phyloP scores from a whole-genome alignment of 2,888 invertebrate genomes.

The Dasysyrphus tricinctus region DNA sequence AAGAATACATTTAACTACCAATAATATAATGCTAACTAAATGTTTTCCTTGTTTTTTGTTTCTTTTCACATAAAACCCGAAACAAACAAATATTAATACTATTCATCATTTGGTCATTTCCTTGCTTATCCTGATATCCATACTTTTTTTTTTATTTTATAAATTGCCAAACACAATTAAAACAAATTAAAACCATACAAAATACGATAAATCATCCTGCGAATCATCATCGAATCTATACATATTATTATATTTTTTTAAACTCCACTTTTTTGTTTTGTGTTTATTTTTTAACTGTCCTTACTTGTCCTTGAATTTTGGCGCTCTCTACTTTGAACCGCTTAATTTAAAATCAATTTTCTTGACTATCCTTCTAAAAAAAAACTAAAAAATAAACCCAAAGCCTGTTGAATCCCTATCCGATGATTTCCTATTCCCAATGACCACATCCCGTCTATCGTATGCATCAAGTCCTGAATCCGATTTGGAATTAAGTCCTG shows the following conservation, averaged over 20 bases:
- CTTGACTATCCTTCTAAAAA: slow-evolving; percentile 55
- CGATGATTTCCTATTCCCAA: slow-evolving; percentile 99
- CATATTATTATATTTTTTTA: slow-evolving; percentile 58
- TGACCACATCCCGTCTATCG: slow-evolving; percentile 96
- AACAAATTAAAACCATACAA: slow-evolving; percentile 20
- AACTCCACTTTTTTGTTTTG: slow-evolving; percentile 51
- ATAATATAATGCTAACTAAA: slow-evolving; percentile 81
- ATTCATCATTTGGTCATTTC: slow-evolving; percentile 83
- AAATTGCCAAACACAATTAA: slow-evolving; percentile 70
- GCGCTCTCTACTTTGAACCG: slow-evolving; percentile 58
- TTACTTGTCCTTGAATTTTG: slow-evolving; percentile 45
- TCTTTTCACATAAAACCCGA: slow-evolving; percentile 79
- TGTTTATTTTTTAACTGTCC: slow-evolving; percentile 48
- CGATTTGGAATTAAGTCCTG: slow-evolving; percentile 94
- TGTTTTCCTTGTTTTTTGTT: slow-evolving; percentile 82
- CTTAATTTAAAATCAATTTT: slow-evolving; percentile 52
- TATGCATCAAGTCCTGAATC: slow-evolving; percentile 98
- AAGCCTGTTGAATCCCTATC: slow-evolving; percentile 98
- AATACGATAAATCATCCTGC: slow-evolving; percentile 64
- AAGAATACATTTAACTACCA: slow-evolving; percentile 43
- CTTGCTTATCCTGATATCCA: slow-evolving; percentile 81
- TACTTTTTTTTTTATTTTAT: slow-evolving; percentile 50
- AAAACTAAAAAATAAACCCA: slow-evolving; percentile 79
- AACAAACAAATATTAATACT: slow-evolving; percentile 68
- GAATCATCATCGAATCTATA: slow-evolving; percentile 61